Conservation (phyloP, 2,113 vertebrate species). For the Hyaena hyaena region DNA sequence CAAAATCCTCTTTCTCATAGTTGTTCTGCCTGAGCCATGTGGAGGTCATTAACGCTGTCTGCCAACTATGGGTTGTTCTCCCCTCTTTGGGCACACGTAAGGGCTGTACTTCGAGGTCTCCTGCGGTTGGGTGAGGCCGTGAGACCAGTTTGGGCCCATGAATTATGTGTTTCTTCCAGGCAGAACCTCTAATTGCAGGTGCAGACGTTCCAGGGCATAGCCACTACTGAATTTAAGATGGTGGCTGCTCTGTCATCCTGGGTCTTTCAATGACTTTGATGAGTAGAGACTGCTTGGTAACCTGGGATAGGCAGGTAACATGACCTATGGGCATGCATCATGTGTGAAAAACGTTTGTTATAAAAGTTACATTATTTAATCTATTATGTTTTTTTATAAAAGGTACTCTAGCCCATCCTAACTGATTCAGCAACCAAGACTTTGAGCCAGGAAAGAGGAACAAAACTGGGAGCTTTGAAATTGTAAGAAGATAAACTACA, state of each 20-base stretch:
- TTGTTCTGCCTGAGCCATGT: not conserved
- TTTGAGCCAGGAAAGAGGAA: not conserved
- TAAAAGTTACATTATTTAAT: not conserved
- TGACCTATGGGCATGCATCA: not conserved
- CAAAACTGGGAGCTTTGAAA: not conserved
- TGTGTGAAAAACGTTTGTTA: not conserved
- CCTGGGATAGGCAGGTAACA: not conserved
- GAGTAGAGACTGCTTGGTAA: not conserved
- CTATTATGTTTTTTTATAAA: not conserved
- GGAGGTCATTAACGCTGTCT: not conserved
- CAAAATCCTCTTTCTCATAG: conserved; percentile 66
- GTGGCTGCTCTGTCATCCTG: not conserved
- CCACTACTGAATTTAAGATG: not conserved
- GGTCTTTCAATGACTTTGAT: not conserved
- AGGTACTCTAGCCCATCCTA: not conserved
- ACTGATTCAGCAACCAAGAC: not conserved
- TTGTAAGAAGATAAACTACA: not conserved
- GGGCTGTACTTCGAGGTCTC: not conserved
- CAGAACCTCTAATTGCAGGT: not conserved
- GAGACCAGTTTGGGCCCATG: not conserved
- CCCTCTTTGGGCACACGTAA: not conserved
- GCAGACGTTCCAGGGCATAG: not conserved
- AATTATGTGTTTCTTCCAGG: not conserved
- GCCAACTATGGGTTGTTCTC: not conserved
- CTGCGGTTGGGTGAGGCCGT: not conserved